phyloP scores from a whole-genome alignment of 2,888 invertebrate genomes.

The Conchocele bisecta region DNA sequence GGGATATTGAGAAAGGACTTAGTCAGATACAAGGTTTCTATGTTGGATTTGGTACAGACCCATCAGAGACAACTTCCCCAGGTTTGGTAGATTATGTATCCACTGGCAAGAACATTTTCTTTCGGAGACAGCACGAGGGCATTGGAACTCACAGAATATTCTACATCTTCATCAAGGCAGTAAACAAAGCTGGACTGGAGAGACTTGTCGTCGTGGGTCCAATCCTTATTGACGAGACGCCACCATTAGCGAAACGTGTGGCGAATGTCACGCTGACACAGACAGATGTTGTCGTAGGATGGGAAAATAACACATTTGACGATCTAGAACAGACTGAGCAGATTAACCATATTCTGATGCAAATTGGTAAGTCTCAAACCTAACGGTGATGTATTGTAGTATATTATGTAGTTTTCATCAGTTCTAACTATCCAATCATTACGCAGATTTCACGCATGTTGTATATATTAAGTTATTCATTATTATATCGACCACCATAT shows the following conservation, averaged over 20 bases:
- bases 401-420: too few species aligned
- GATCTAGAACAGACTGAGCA: constrained; percentile 53
- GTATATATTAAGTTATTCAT: too few species aligned
- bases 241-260: constrained; percentile 29
- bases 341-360: constrained; percentile 43
- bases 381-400: too few species aligned
- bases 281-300: constrained; percentile 34
- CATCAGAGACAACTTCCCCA: constrained; percentile 11
- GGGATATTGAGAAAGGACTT: constrained; percentile 45
- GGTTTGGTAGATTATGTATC: constrained; percentile 44
- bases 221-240: constrained; percentile 53
- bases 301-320: constrained; percentile 47
- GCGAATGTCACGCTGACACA: constrained; percentile 19
- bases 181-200: constrained; percentile 58
- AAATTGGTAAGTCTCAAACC: constrained; percentile 54
- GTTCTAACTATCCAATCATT: too few species aligned
- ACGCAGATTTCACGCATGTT: too few species aligned
- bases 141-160: constrained; percentile 40
- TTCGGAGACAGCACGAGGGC: constrained; percentile 44
- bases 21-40: constrained; percentile 56
- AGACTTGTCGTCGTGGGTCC: constrained; percentile 50
- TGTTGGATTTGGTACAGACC: constrained; percentile 50
- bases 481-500: too few species aligned
- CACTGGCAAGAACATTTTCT: constrained; percentile 35
- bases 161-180: constrained; percentile 51